Base-by-base conservation (phyloP, 2,888 invertebrate species). In the Ceramica pisi region DNA sequence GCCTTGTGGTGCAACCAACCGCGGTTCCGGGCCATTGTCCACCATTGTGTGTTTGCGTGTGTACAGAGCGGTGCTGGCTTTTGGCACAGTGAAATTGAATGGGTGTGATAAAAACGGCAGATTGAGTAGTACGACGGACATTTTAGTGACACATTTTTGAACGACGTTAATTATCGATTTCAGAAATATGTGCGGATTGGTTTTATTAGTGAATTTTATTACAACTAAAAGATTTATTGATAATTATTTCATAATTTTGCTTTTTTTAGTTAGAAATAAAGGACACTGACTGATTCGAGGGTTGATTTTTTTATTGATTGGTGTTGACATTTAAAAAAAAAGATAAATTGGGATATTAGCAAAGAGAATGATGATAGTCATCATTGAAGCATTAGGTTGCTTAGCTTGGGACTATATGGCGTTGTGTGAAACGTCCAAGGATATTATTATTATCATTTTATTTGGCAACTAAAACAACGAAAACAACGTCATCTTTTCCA, bases 1-100 rank as follows among this genome's bases (percentile, higher is more conserved):
- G 70, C 83, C 85, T 83, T 85, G 85, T 78, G 68, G 67, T 77
- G 71, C 78, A 84, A 14, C 85, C 75, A 61, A 78, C 77, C 85
- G 67, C 82, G 75, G 71, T 81, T 85, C 85, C 85, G 62, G 31
- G 35, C 74, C 38, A 84, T 86, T 85, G 85, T 85, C 73, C 78
- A 82, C 84, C 59, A 59, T 66, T 60, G 69, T 69, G 48, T 57
- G 50, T 59, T n/a, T 56, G 38, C 21, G 55, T 71, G 51, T 66
- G 53, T 60, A 66, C 38, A 70, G 23, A 70, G 23, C 53, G 67
- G 71, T 57, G 73, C 61, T 73, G 75, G 51, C 48, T 75, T 78
- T 73, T 67, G 57, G 72, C 57, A 64, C 14, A 53, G 69, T 62
- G 65, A 79, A 82, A 82, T 67, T 82, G 63, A 80, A 81, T 75